phyloP scores from a whole-genome alignment of 2,113 vertebrate species.

The Alces alces region DNA sequence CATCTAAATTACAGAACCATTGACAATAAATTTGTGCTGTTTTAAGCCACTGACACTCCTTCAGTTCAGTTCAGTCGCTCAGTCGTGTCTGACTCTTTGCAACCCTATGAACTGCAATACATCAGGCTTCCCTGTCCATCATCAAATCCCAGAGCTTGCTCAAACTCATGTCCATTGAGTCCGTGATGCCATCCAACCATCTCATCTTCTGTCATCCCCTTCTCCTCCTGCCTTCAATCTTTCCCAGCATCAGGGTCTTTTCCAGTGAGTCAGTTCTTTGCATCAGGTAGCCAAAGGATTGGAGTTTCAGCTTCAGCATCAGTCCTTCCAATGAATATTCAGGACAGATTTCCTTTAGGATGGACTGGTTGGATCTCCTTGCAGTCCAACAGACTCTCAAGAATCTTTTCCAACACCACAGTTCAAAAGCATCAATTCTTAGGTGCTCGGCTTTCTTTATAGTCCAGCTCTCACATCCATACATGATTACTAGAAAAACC shows the following conservation, averaged over 20 bases:
- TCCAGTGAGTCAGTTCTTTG: neutral
- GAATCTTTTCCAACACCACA: neutral
- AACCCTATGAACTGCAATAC: neutral
- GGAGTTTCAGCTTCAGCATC: neutral
- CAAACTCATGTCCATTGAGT: neutral
- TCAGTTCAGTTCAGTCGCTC: neutral
- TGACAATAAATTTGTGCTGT: neutral
- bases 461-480: neutral
- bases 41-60: neutral
- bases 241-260: neutral
- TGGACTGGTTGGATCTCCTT: neutral
- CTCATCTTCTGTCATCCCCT: neutral
- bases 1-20: neutral
- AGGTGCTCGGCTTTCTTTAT: fast-evolving
- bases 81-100: neutral
- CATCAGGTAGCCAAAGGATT: neutral
- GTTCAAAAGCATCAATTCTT: neutral
- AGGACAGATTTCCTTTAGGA: neutral
- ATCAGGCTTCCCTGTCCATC: neutral
- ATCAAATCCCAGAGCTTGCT: neutral
- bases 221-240: neutral
- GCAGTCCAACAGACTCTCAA: neutral
- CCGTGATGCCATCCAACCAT: neutral
- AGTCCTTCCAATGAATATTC: neutral
- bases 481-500: neutral